phyloP scores from a whole-genome alignment of 2,113 vertebrate species.

The Beaufortia kweichowensis region DNA sequence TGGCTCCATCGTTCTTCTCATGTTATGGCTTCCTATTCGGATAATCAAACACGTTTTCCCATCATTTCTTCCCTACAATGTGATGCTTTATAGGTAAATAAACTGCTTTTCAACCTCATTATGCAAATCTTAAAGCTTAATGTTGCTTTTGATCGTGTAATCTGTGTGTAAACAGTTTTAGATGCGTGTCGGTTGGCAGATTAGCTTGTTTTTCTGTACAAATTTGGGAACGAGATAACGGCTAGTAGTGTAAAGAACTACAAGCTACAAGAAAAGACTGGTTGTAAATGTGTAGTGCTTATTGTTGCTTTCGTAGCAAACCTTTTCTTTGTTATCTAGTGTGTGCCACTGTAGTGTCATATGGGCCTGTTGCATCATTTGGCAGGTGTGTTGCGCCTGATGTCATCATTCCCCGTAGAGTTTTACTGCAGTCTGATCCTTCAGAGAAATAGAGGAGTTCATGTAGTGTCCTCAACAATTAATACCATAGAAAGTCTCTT shows the following conservation, averaged over 20 bases:
- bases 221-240: not conserved
- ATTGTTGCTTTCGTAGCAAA: slow-evolving; percentile 6
- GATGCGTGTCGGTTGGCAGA: not conserved
- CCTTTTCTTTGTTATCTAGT: slow-evolving; percentile 11
- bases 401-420: slow-evolving; percentile 34
- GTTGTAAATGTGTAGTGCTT: slow-evolving; percentile 16
- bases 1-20: slow-evolving; percentile 94
- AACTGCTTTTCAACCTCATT: not conserved
- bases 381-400: slow-evolving; percentile 5
- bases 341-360: not conserved
- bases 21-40: slow-evolving; percentile 96
- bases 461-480: not conserved
- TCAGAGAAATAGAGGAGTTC: not conserved
- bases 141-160: not conserved
- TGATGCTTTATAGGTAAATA: slow-evolving; percentile 95
- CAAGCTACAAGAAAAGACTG: not conserved
- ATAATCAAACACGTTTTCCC: slow-evolving; percentile 91
- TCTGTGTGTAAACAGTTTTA: not conserved
- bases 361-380: slow-evolving; percentile 44
- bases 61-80: slow-evolving; percentile 93
- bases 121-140: not conserved
- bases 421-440: slow-evolving; percentile 9
- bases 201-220: not conserved
- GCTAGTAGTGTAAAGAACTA: too few relatives aligned
- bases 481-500: not conserved